These are phyloP conservation scores for Poeciliopsis turneri DNA, from an alignment of 2,797 vertebrate genomes.

Conservation along the genomic window DNA sequence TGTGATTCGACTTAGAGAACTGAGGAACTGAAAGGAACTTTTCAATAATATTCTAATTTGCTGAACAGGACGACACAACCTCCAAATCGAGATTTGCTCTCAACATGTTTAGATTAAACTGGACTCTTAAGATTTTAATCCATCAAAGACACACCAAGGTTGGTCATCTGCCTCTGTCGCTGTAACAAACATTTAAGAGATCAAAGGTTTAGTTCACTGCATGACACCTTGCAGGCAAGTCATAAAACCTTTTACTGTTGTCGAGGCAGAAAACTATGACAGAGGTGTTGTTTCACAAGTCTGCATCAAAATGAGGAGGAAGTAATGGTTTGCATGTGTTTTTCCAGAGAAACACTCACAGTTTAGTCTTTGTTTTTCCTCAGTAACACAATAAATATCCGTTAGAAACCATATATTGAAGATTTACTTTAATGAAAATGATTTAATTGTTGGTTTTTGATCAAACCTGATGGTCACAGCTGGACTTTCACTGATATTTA, in stretches of 20 bases:
- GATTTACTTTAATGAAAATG: background rate
- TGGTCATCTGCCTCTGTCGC: background rate
- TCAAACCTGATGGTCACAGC: background rate
- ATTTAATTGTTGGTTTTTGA: background rate
- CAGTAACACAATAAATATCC: background rate
- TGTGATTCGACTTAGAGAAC: background rate
- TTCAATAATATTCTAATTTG: background rate
- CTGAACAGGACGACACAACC: background rate
- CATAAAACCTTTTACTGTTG: slow-evolving; percentile 50
- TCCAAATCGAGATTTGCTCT: background rate
- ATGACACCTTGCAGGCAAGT: slow-evolving; percentile 45
- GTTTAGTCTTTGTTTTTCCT: background rate
- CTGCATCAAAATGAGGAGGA: slow-evolving; percentile 48
- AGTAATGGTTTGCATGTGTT: slow-evolving; percentile 52
- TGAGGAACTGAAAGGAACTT: background rate
- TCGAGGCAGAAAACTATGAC: slow-evolving; percentile 30
- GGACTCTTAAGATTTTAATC: background rate
- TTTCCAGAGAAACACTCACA: slow-evolving; percentile 29
- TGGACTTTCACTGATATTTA: background rate
- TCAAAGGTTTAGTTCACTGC: slow-evolving; percentile 56
- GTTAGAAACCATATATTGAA: background rate
- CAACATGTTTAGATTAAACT: background rate
- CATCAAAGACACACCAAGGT: slow-evolving; percentile 9
- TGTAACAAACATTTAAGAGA: slow-evolving; percentile 46
- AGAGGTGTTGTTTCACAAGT: slow-evolving; percentile 62